Base-by-base conservation (phyloP, 1,140 invertebrate species). In the Sipha flava region DNA sequence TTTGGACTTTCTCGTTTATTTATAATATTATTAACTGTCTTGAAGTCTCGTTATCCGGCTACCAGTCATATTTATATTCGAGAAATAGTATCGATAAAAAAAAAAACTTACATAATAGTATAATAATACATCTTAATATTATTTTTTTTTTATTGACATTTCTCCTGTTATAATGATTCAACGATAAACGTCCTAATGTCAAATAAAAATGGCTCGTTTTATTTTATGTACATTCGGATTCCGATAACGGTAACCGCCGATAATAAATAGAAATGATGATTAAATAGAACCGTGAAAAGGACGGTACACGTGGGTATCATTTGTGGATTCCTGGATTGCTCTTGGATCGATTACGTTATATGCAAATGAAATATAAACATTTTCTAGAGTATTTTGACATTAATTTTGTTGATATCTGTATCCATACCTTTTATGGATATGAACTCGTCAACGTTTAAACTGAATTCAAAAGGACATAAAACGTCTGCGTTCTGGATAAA, bases 191-290 rank as follows among this genome's bases (percentile, higher is more conserved):
- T 43, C 40, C 3, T 52, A 21, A 52, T 52, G 21, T 66, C 21
- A 43, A 66, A 37, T 37, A 26, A 37, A n/a, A 66, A 37, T 23
- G 21, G 5, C 21, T 66, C 31, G 6, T 66, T n/a, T 5, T 40
- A 66, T 37, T 66, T 43, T 66, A 52, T 59, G 57, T 70, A 70
- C 66, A 70, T 45, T 43, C 23, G 66, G 66, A 31, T 70, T 26
- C 12, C n/a, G 43, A 70, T 70, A 49, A 47, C 26, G 23, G 21
- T 29, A 26, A 29, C 31, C 6, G 18, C 16, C 29, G 23, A 59
- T 29, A 59, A 59, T 29, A 18, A 7, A 29, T 16, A n/a, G n/a
- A n/a, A n/a, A n/a, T n/a, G n/a, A n/a, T n/a, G n/a, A n/a, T n/a
- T n/a, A n/a, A n/a, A n/a, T n/a, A n/a, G n/a, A n/a, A n/a, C n/a